Evolutionary conservation across 2,797 vertebrate genomes (phyloP).

Genomic region (Rhabdomys pumilio): DNA sequence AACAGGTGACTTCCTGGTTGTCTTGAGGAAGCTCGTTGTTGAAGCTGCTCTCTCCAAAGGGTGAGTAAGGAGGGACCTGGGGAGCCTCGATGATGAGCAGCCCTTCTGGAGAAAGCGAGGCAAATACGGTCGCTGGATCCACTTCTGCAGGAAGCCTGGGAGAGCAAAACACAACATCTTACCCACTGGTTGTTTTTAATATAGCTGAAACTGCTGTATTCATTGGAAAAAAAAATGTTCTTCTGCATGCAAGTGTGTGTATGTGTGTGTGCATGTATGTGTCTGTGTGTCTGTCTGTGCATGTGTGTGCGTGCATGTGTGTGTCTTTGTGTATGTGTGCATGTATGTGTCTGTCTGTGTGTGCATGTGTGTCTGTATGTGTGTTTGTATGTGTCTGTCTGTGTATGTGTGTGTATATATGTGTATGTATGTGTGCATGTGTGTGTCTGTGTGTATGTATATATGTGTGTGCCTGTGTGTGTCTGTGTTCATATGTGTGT

Average conservation of each 20-base stretch:
- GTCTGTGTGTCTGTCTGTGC: too few species aligned
- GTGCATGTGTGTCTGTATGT: too few species aligned
- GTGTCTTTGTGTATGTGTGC: too few species aligned
- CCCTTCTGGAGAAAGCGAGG: slow-evolving; percentile 97
- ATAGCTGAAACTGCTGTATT: not conserved
- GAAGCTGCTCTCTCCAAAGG: slow-evolving; percentile 92
- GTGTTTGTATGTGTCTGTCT: not conserved
- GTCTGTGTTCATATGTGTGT: too few species aligned
- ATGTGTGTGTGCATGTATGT: not conserved
- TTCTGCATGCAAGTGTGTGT: not conserved
- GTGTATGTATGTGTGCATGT: not conserved
- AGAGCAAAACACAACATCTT: not conserved
- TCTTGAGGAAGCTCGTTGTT: slow-evolving; percentile 89
- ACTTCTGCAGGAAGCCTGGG: slow-evolving; percentile 96
- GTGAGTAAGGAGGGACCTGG: slow-evolving; percentile 96
- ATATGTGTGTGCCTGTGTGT: fast-evolving
- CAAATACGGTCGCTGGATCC: slow-evolving; percentile 96
- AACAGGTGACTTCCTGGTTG: slow-evolving; percentile 88
- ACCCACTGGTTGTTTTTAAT: not conserved
- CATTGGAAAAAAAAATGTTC: not conserved
- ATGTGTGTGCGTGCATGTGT: too few species aligned
- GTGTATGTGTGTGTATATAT: not conserved
- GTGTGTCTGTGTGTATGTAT: not conserved
- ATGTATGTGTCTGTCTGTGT: too few species aligned
- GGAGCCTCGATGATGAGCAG: slow-evolving; percentile 98